phyloP scores from a whole-genome alignment of 1,140 invertebrate species.

The Diabrotica undecimpunctata region DNA sequence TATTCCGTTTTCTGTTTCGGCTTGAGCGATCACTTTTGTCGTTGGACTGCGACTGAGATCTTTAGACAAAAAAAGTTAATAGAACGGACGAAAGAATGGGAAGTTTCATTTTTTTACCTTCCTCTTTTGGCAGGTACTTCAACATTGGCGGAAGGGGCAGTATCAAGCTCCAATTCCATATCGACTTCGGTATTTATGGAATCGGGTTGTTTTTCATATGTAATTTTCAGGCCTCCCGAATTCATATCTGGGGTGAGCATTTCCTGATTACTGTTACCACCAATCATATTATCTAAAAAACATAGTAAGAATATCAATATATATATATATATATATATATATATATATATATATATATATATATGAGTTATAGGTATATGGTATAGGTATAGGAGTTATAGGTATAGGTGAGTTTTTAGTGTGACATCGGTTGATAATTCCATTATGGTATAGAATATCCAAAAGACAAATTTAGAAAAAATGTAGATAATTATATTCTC shows the following conservation, averaged over 20 bases:
- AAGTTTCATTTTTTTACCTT: constrained; percentile 37
- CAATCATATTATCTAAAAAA: constrained; percentile 33
- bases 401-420: too few species aligned
- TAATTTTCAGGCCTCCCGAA: constrained; percentile 50
- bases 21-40: constrained; percentile 42
- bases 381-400: too few species aligned
- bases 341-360: too few species aligned
- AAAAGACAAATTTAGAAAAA: too few species aligned
- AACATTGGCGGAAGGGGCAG: constrained; percentile 37
- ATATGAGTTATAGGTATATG: too few species aligned
- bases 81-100: neutral
- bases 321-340: too few species aligned
- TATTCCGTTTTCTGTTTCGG: constrained; percentile 39
- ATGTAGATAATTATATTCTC: too few species aligned
- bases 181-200: constrained; percentile 36
- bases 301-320: neutral
- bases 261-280: constrained; percentile 30
- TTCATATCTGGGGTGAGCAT: constrained; percentile 46
- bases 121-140: constrained; percentile 46
- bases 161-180: constrained; percentile 37
- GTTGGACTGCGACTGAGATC: constrained; percentile 39
- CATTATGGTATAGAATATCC: too few species aligned
- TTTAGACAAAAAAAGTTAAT: neutral
- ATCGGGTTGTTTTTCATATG: constrained; percentile 50
- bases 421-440: too few species aligned